A percentile compares a stretch with the other conserved stretches of the same genome.
These are phyloP conservation scores for Chrysopa pallens DNA, from an alignment of 1,140 invertebrate genomes.

Conservation along the genomic window DNA sequence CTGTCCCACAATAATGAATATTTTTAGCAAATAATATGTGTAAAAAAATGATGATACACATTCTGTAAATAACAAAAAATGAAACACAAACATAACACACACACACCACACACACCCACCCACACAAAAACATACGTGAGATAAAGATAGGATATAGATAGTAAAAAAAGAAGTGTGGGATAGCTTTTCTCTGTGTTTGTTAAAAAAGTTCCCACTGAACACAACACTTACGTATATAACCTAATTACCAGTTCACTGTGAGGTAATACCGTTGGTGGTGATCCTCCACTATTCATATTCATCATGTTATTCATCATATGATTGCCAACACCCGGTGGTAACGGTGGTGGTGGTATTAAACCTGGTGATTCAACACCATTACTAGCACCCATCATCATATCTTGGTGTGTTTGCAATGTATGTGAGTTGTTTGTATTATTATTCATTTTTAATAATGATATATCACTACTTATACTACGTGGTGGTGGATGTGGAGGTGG, in stretches of 20 bases:
- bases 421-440: constrained; percentile 8
- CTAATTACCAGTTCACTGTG: constrained; percentile 46
- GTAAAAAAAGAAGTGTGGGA: neutral
- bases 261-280: constrained; percentile 14
- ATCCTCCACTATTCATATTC: too few species aligned
- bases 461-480: constrained; percentile 21
- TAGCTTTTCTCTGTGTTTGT: too few species aligned
- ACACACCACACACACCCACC: too few species aligned
- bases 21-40: too few species aligned
- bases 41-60: too few species aligned
- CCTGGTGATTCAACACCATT: constrained; percentile 23
- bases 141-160: neutral
- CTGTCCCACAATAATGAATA: too few species aligned
- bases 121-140: too few species aligned
- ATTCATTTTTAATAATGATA: constrained; percentile 26
- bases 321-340: constrained; percentile 6
- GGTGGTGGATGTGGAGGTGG: constrained; percentile 24
- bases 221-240: constrained; percentile 46
- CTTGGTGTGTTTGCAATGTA: constrained; percentile 25
- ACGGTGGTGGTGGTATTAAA: constrained; percentile 25
- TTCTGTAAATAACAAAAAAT: too few species aligned
- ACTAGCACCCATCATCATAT: constrained; percentile 23
- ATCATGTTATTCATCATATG: too few species aligned
- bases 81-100: too few species aligned
- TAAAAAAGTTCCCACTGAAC: constrained; percentile 8